Evolutionary conservation across 2,888 invertebrate genomes (phyloP), one percentile per base, ranked within the genome.

Genomic region (Fragum whitleyi): DNA sequence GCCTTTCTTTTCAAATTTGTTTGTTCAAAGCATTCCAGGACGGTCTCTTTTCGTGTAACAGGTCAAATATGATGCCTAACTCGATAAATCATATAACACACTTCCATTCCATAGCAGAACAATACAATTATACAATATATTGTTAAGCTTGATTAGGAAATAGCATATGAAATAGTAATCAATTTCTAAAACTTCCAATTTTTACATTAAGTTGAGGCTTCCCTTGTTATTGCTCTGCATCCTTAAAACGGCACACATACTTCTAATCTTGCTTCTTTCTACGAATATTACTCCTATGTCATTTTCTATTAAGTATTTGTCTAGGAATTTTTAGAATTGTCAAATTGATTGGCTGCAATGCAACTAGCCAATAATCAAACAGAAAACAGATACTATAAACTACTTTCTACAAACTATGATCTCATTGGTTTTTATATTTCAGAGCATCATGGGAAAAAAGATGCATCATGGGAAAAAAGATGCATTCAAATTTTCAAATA

Each of bases 191-290:
- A n/a, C n/a, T n/a, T n/a, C n/a, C n/a, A n/a, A 36, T 36, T 36
- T 36, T 36, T 36, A 6, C 9, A 6, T 36, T 6, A 36, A 36
- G 9, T 36, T 32, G 6, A 1, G 70, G 85, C 85, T 85, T 85
- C 85, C 85, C 85, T 80, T 42, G 85, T 85, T 85, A 85, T 85
- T 85, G 85, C 85, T 85, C 85, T 82, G 74, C 39, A 53, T 71
- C 74, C 67, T 29, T 65, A 61, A 68, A 77, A 82, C 79, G 42
- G 85, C 81, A 81, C 85, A 85, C 85, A 85, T 77, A 68, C 47
- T 47, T 23, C 23, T 69, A 21, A 70, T 9, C 59, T 21, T 32
- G n/a, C 23, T 16, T 65, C 32, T 2, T 1, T 42, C 11, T 65
- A 39, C 26, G 2, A 28, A 23, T 21, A 57, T 21, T 23, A 32